phyloP scores from a whole-genome alignment of 2,888 invertebrate species.

The Acrobasis repandana region DNA sequence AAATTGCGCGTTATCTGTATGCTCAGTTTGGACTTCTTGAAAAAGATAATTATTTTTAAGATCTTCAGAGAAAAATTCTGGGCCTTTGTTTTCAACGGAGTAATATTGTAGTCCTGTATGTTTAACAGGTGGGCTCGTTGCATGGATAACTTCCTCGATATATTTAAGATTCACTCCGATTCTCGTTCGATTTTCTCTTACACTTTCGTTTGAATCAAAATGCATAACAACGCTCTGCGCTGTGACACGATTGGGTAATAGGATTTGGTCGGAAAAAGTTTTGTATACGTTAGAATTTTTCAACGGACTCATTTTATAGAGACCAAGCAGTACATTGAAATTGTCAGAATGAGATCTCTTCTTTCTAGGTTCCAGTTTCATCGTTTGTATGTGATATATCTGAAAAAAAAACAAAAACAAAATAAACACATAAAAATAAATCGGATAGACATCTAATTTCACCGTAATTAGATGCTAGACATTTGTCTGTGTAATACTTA shows the following conservation, averaged over 20 bases:
- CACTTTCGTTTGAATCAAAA: constrained; percentile 57
- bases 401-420: not conserved
- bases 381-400: not conserved
- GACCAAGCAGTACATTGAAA: constrained; percentile 56
- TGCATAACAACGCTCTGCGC: constrained; percentile 39
- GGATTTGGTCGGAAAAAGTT: constrained; percentile 52
- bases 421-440: too few species aligned
- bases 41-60: not conserved
- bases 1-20: not conserved
- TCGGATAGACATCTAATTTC: too few species aligned
- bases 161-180: constrained; percentile 41
- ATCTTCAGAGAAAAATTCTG: constrained; percentile 42
- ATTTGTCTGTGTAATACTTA: too few species aligned
- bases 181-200: constrained; percentile 40
- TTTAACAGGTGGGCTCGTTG: constrained; percentile 28
- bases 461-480: too few species aligned
- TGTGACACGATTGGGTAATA: constrained; percentile 44
- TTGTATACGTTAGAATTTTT: constrained; percentile 56
- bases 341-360: constrained; percentile 45
- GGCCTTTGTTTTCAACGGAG: constrained; percentile 34
- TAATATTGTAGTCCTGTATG: constrained; percentile 34
- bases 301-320: constrained; percentile 67
- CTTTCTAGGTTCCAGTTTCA: constrained; percentile 9
- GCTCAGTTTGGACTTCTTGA: not conserved
- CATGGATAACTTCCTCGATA: constrained; percentile 48